phyloP scores from a whole-genome alignment of 2,113 vertebrate genomes.

The Psephotus haematonotus region DNA sequence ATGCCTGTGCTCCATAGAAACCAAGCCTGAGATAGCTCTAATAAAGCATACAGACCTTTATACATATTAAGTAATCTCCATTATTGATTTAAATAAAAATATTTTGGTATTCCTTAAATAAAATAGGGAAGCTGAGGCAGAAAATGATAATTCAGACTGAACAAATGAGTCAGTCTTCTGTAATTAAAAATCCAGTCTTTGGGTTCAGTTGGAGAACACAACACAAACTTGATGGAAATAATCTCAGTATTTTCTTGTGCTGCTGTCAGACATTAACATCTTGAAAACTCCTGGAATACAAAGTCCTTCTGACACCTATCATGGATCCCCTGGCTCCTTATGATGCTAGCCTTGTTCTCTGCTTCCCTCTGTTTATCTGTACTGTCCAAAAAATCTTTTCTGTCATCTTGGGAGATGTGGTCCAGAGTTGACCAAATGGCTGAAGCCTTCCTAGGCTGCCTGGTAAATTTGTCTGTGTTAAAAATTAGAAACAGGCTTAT shows the following conservation, averaged over 20 bases:
- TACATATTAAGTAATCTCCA: neutral
- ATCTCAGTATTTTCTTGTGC: neutral
- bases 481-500: neutral
- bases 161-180: neutral
- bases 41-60: accelerated
- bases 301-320: neutral
- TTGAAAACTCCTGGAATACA: neutral
- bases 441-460: neutral
- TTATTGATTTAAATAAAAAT: neutral
- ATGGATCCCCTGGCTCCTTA: neutral
- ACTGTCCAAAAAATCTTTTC: neutral
- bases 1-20: neutral
- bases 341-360: neutral
- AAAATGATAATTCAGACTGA: neutral
- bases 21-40: neutral
- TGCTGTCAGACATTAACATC: neutral
- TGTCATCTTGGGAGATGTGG: neutral
- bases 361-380: neutral
- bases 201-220: neutral
- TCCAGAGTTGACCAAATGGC: neutral
- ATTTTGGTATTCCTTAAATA: neutral
- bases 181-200: neutral
- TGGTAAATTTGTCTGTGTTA: neutral
- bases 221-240: neutral
- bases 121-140: neutral